Percentiles rank a stretch among this genome's conserved stretches.
Conservation (phyloP, 2,113 vertebrate species). For the Struthio camelus region DNA sequence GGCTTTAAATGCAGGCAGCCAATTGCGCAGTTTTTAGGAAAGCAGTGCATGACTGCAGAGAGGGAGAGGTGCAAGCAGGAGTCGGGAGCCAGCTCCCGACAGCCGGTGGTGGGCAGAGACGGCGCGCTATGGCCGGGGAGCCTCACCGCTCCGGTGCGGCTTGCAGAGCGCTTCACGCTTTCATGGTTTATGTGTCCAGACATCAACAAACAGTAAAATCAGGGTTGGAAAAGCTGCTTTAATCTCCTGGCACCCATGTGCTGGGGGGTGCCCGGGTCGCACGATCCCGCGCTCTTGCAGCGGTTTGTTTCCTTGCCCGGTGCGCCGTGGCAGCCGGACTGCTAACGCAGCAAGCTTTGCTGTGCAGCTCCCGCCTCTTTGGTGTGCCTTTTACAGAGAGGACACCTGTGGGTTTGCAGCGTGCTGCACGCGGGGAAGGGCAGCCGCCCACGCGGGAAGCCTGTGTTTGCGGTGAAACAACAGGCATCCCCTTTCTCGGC, state of each 20-base stretch:
- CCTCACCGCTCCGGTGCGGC: not conserved
- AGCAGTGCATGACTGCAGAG: not conserved
- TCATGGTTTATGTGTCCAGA: not conserved
- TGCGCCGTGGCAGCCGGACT: not conserved
- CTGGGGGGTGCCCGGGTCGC: not conserved
- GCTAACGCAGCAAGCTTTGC: not conserved
- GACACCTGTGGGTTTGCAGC: too few relatives aligned
- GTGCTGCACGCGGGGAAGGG: not conserved
- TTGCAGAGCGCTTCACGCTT: not conserved
- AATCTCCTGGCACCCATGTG: not conserved
- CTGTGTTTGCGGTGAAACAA: not conserved
- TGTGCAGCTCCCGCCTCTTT: not conserved
- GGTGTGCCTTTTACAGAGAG: not conserved
- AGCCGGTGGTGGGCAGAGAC: not conserved
- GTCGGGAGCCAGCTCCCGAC: not conserved
- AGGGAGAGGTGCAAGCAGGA: not conserved
- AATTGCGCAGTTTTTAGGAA: not conserved
- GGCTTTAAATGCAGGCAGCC: not conserved
- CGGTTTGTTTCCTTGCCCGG: not conserved
- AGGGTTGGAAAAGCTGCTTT: not conserved
- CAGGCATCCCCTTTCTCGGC: not conserved
- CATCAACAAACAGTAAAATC: not conserved
- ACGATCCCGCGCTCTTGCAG: too few relatives aligned
- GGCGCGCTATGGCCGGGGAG: not conserved
- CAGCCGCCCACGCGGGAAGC: not conserved